Percentiles rank a stretch among this genome's conserved stretches.
These are phyloP conservation scores for Coptodon bakossiorum DNA, from an alignment of 2,113 vertebrate species.

Conservation along the genomic window DNA sequence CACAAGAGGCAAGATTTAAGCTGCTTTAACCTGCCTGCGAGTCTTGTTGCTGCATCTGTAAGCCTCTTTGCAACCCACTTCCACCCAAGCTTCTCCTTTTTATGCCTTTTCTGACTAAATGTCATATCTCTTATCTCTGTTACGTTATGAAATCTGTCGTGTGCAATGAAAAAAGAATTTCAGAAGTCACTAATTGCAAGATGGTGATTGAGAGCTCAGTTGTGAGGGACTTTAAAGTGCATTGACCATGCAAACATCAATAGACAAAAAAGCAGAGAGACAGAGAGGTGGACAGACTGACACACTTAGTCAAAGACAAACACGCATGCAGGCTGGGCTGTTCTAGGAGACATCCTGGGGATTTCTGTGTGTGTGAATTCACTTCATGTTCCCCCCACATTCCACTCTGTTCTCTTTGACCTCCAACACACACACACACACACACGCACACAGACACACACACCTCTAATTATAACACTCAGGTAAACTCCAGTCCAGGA, in stretches of 20 bases:
- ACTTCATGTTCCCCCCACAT: background rate
- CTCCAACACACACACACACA: background rate
- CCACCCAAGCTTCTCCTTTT: background rate
- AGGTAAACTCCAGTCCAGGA: constrained; percentile 59
- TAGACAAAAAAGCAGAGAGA: background rate
- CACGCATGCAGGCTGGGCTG: background rate
- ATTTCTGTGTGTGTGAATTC: background rate
- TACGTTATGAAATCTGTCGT: background rate
- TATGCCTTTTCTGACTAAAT: accelerated
- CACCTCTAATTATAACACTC: constrained; percentile 48
- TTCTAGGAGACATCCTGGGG: constrained; percentile 9
- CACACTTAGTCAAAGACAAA: background rate
- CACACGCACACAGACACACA: background rate
- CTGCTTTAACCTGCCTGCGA: background rate
- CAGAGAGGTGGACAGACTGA: background rate
- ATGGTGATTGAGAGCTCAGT: background rate
- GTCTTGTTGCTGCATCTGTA: background rate
- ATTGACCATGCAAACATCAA: background rate
- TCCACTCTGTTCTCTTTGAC: constrained; percentile 9
- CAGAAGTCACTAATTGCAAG: background rate
- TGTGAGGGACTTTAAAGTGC: background rate
- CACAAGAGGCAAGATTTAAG: background rate
- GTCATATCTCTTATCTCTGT: accelerated
- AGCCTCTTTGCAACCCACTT: background rate
- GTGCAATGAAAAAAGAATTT: background rate